Base-by-base conservation (phyloP, 2,888 invertebrate species). In the Corbicula japonica region DNA sequence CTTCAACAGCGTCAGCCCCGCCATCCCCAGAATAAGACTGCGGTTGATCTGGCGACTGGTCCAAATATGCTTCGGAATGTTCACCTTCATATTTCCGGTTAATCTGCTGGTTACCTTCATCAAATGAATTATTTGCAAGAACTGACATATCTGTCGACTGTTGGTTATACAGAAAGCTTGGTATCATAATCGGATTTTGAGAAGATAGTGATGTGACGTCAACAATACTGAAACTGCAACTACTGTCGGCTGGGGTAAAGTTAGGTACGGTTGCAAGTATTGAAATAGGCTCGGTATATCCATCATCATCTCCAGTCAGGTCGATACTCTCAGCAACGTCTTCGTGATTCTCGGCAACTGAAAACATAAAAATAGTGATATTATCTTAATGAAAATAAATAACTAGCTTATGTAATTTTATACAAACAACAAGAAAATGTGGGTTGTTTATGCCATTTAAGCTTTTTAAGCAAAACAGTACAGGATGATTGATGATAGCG, bases 251-350 rank as follows among this genome's bases (percentile, higher is more conserved):
- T 44, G 75, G 35, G 21, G 65, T 58, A 48, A 76, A 58, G 44
- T 70, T 56, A 1, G 70, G 76, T n/a, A 70, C 44, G 8, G 63
- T 41, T 18, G 70, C 6, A 4, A 54, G 1, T 0, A 62, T 34
- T 34, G 34, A 41, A 30, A 38, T 30, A 48, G 32, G 4, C 1
- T n/a, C 21, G 10, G 21, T n/a, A 8, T 60, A 50, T 15, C 50
- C 23, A 38, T 54, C 60, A 48, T 77, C 76, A 52, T 77, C 77
- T n/a, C 26, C 68, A 4, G 77, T 77, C 21, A 77, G 50, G 41
- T 77, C 77, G 28, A 70, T 70, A 10, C 56, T 58, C 1, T 58
- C 58, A 21, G 58, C n/a, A n/a, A n/a, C n/a, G n/a, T n/a, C n/a
- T n/a, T n/a, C n/a, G n/a, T n/a, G n/a, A n/a, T n/a, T n/a, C n/a